These are phyloP conservation scores for Syrmaticus mikado DNA, from an alignment of 2,113 vertebrate species.

Conservation along the genomic window DNA sequence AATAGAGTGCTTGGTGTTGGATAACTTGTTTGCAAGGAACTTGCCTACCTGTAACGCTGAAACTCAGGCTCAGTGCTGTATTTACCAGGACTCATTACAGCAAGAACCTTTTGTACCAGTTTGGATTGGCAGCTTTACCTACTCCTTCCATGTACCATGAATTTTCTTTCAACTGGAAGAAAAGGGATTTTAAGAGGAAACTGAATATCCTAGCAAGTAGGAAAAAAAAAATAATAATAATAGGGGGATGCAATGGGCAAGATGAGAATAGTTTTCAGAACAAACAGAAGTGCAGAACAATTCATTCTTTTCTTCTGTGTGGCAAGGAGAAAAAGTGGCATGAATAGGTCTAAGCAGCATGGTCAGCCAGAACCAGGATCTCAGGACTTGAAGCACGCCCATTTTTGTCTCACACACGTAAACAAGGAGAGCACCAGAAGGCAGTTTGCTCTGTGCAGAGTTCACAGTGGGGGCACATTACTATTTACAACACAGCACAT, in stretches of 20 bases:
- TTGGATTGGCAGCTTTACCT: not conserved
- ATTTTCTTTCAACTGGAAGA: not conserved
- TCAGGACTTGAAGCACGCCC: not conserved
- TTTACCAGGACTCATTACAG: not conserved
- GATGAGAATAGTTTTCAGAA: not conserved
- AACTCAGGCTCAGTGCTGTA: not conserved
- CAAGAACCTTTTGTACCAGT: not conserved
- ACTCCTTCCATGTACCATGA: fast-evolving
- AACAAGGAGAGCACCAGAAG: not conserved
- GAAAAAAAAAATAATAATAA: no score
- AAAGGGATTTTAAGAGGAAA: not conserved
- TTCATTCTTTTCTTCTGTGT: not conserved
- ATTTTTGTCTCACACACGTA: not conserved
- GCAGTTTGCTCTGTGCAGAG: not conserved
- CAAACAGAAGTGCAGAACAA: not conserved
- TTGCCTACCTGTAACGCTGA: not conserved
- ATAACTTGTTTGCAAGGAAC: not conserved
- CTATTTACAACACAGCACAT: conserved; percentile 34
- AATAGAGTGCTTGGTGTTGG: not conserved
- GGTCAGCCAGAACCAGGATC: not conserved
- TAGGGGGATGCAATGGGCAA: not conserved
- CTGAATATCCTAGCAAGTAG: not conserved
- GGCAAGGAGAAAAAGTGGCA: not conserved
- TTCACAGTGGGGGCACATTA: conserved; percentile 17
- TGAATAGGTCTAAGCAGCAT: not conserved